Base-by-base conservation (phyloP, 2,113 vertebrate species). In the Equus quagga region DNA sequence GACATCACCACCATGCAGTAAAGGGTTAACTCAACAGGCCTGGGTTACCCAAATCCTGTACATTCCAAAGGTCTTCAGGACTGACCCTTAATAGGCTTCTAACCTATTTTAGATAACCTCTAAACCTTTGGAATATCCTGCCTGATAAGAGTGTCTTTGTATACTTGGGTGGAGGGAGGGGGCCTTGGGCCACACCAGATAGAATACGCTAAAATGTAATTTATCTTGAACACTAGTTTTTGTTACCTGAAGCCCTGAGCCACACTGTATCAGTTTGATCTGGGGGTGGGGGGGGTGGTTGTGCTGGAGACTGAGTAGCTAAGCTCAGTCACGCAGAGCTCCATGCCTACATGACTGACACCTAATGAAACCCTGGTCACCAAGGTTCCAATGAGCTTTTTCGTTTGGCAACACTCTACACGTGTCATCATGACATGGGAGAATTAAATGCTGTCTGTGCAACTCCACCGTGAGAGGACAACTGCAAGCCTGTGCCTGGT, bases 221-320 rank as follows among this genome's bases (percentile, higher is more conserved):
- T 70, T 83, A 92, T 82, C n/a, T 44, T 70, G 18, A 91, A 60
- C 13, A 92, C 26, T 23, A 65, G 18, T 60, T 93, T 87, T 65
- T 64, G 44, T 73, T 62, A 87, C 6, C 6, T 94, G 24, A 21
- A 9, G 1, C 24, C 7, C 10, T 85, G 49, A 62, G 19, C 15
- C 49, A 65, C 11, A 36, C 5, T 64, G 10, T 54, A n/a, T 36
- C 11, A 82, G 24, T 81, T 80, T 88, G 33, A 58, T 94, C 18
- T n/a, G 2, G 17, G 11, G 10, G 44, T 3, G 9, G 3, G 0
- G 4, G 0, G 6, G 23, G 49, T 6, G 23, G 10, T 15, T 17
- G 36, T 83, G 15, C n/a, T 58, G 1, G 44, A 89, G 26, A 86
- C n/a, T 54, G 18, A 96, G 3, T 65, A 89, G 15, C 54, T 72